Conservation (phyloP, 2,888 invertebrate genomes). For the Idaea dimidiata region DNA sequence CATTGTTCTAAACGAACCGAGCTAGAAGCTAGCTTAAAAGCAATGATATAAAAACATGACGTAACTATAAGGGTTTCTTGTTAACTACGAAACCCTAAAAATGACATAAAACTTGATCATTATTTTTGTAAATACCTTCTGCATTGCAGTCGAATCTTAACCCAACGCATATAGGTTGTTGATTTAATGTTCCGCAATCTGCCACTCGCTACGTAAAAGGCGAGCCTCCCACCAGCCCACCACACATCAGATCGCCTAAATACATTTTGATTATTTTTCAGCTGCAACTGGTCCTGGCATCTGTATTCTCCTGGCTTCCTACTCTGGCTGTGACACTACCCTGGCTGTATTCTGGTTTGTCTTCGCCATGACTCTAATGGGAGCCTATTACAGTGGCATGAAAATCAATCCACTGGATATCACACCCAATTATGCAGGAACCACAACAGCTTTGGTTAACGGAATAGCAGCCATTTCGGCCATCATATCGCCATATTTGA, state of each 20-base stretch:
- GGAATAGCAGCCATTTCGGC: constrained; percentile 83
- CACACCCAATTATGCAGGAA: constrained; percentile 83
- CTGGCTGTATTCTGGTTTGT: constrained; percentile 81
- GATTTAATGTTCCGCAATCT: no score
- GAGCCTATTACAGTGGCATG: constrained; percentile 86
- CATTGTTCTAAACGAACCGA: no score
- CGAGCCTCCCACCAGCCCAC: no score
- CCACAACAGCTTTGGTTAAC: constrained; percentile 83
- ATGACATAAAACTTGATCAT: no score
- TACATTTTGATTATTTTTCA: constrained; percentile 39
- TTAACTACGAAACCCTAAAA: no score
- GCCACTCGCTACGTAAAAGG: no score
- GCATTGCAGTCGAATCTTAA: no score
- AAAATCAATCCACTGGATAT: constrained; percentile 84
- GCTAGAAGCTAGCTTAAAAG: no score
- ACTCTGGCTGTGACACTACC: constrained; percentile 81
- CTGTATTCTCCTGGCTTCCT: constrained; percentile 82
- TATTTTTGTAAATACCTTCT: no score
- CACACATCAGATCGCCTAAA: background rate
- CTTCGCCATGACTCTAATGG: constrained; percentile 85
- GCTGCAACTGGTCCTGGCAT: constrained; percentile 84
- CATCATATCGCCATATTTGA: constrained; percentile 82
- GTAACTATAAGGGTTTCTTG: no score
- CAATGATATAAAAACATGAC: no score
- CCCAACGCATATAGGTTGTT: no score